Evolutionary conservation across 1,140 invertebrate genomes (phyloP), one percentile per base, ranked within the genome.

Genomic region (Neomicropteryx cornuta): DNA sequence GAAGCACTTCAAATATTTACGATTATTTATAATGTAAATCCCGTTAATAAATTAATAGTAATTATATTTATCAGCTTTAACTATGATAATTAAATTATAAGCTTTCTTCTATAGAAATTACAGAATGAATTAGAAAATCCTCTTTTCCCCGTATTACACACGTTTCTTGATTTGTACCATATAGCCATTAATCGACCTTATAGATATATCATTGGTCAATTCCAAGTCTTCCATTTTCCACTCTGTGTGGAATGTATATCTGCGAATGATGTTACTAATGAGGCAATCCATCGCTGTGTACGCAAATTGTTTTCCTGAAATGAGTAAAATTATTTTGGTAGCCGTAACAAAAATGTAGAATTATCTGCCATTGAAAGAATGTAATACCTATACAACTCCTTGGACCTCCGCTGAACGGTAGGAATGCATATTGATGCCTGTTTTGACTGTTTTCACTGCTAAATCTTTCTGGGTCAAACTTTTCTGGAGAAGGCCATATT

Each of bases 131-230:
- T n/a, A n/a, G n/a, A n/a, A n/a, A n/a, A n/a, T n/a, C n/a, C n/a
- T n/a, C n/a, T n/a, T n/a, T n/a, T n/a, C n/a, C n/a, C n/a, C n/a
- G n/a, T n/a, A n/a, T n/a, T n/a, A n/a, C n/a, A n/a, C n/a, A n/a
- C 40, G 22, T 16, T 19, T 20, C 18, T 30, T 27, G 21, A 42
- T 42, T 31, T 38, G 13, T 2, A 42, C 29, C 29, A 28, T 37
- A 18, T 42, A 42, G n/a, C 40, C 40, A 19, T 42, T 42, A 21
- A 31, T 42, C 3, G 40, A 42, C 27, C 40, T 37, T 2, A 42
- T 35, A 17, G 40, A 37, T 17, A 42, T 37, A 31, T 42, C 40
- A 11, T 16, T 18, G 27, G 32, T 31, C 5, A 36, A 18, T 17
- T 28, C 14, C 3, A 42, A 18, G 28, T 42, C 22, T 8, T 42